phyloP scores from a whole-genome alignment of 2,888 invertebrate genomes.

The Mantis religiosa region DNA sequence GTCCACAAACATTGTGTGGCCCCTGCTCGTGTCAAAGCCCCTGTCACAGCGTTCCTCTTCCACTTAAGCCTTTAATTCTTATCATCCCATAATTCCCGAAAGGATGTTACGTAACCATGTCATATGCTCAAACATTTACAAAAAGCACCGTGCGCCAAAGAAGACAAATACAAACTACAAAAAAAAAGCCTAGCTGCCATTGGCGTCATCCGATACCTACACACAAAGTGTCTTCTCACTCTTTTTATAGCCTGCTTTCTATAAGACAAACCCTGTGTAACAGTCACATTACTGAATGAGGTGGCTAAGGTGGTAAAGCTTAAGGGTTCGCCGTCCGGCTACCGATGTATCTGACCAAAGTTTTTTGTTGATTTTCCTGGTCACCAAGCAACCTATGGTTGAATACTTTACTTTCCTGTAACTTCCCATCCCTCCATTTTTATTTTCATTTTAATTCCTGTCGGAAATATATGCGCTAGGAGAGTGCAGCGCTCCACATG shows the following conservation, averaged over 20 bases:
- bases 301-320: too few relatives aligned
- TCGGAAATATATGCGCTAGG: too few relatives aligned
- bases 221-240: neutral
- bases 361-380: too few relatives aligned
- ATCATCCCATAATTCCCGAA: neutral
- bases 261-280: too few relatives aligned
- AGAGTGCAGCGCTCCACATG: too few relatives aligned
- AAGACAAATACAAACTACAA: neutral
- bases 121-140: neutral
- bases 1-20: neutral
- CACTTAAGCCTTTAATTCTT: neutral
- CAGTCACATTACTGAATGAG: too few relatives aligned
- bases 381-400: too few relatives aligned
- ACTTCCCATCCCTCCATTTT: too few relatives aligned
- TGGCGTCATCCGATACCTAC: neutral
- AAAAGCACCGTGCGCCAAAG: neutral
- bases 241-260: neutral
- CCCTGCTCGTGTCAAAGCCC: neutral
- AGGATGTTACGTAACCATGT: neutral
- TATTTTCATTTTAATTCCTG: too few relatives aligned
- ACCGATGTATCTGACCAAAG: too few relatives aligned
- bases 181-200: neutral
- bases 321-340: too few relatives aligned
- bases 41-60: neutral
- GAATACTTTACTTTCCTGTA: too few relatives aligned